Evolutionary conservation across 37 sponge, comb jelly and placozoan species (phyloP).

Genomic region (Ephydatia muelleri): DNA sequence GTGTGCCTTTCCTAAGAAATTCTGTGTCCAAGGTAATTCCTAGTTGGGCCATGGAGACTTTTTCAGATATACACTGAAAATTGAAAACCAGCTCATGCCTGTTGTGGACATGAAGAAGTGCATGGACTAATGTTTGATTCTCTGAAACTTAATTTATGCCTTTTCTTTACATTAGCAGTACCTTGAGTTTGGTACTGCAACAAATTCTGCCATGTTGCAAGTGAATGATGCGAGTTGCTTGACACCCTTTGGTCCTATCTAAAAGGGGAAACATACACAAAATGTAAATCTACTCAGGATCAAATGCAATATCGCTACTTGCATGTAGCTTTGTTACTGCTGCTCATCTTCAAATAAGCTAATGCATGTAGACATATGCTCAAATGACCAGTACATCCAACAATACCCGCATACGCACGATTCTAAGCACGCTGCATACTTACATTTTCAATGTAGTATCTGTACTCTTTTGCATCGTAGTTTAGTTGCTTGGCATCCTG

Average conservation of each 20-base stretch:
- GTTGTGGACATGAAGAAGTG: not conserved
- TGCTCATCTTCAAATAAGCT: too few species aligned
- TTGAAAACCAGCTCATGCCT: constrained; percentile 7
- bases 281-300: too few species aligned
- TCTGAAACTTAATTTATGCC: not conserved
- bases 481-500: not conserved
- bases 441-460: not conserved
- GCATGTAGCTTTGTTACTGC: too few species aligned
- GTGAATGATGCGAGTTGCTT: not conserved
- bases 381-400: too few species aligned
- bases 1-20: constrained; percentile 16
- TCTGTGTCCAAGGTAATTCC: constrained; percentile 24
- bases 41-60: constrained; percentile 18
- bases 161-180: not conserved
- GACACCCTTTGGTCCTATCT: not conserved
- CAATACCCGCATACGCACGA: too few species aligned
- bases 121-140: not conserved
- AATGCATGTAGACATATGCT: too few species aligned
- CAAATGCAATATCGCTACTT: too few species aligned
- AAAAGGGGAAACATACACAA: not conserved
- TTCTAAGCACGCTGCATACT: not conserved
- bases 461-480: not conserved
- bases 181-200: not conserved
- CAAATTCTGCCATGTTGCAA: not conserved
- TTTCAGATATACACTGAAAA: constrained; percentile 24